These are phyloP conservation scores for Acanthurus tractus DNA, from an alignment of 2,797 vertebrate genomes.

Conservation along the genomic window DNA sequence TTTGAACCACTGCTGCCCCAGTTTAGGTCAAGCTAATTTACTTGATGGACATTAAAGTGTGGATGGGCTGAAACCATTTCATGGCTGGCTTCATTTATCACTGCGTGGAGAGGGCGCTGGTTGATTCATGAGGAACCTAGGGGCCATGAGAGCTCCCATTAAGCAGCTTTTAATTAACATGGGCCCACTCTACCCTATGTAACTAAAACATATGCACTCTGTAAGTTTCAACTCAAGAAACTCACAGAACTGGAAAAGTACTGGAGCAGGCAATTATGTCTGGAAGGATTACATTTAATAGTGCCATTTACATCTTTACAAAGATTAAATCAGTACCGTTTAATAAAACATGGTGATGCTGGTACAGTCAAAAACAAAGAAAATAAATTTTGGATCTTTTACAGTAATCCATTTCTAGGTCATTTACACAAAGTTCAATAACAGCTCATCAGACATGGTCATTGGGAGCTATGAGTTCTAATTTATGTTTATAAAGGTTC, in stretches of 20 bases:
- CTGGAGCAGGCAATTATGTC: constrained; percentile 29
- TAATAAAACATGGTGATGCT: not conserved
- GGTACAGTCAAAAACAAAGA: not conserved
- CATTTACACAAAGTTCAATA: not conserved
- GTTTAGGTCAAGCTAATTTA: constrained; percentile 71
- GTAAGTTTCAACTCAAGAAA: constrained; percentile 37
- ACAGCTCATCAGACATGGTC: not conserved
- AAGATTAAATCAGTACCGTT: not conserved
- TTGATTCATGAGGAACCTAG: constrained; percentile 75
- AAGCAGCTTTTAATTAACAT: constrained; percentile 81
- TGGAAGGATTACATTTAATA: constrained; percentile 10
- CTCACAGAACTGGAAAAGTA: constrained; percentile 46
- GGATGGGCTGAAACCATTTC: constrained; percentile 74
- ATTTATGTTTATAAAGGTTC: not conserved
- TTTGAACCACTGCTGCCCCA: constrained; percentile 52
- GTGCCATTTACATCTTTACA: constrained; percentile 2
- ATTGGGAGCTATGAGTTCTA: not conserved
- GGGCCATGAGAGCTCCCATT: constrained; percentile 73
- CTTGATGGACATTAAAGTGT: constrained; percentile 71
- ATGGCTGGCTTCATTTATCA: constrained; percentile 79
- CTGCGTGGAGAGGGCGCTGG: constrained; percentile 42
- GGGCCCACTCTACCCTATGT: constrained; percentile 54
- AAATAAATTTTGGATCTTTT: not conserved
- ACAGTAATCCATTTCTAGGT: not conserved
- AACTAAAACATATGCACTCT: constrained; percentile 60